These are phyloP conservation scores for Drosophila serrata DNA, from an alignment of 1,140 invertebrate species.

Conservation along the genomic window DNA sequence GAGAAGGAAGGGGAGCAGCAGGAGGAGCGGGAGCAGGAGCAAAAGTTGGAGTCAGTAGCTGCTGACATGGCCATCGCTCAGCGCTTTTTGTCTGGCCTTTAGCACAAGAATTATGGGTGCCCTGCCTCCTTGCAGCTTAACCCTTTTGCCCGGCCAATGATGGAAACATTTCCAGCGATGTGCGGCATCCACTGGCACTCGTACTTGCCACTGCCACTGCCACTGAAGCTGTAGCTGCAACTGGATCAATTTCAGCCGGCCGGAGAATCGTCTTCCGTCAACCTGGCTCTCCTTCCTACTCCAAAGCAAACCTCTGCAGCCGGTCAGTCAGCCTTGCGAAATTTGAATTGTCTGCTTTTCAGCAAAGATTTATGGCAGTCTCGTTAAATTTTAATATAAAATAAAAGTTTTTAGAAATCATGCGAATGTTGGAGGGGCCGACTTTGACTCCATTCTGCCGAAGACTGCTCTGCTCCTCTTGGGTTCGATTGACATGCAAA, in stretches of 20 bases:
- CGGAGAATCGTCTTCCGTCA: slow-evolving; percentile 61
- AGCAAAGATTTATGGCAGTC: slow-evolving; percentile 82
- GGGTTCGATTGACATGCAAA: slow-evolving; percentile 75
- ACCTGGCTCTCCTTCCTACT: slow-evolving; percentile 23
- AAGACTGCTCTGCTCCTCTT: slow-evolving; percentile 3
- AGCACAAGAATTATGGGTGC: slow-evolving; percentile 80
- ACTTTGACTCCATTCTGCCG: background rate
- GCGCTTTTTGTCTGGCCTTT: slow-evolving; percentile 73
- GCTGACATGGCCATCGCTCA: slow-evolving; percentile 69
- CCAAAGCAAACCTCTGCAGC: background rate
- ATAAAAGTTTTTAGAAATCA: slow-evolving; percentile 79
- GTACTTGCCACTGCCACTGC: slow-evolving; percentile 37
- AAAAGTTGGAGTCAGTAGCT: slow-evolving; percentile 22
- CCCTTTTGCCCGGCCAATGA: slow-evolving; percentile 46
- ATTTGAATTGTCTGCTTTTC: slow-evolving; percentile 84
- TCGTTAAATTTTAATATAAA: slow-evolving; percentile 85
- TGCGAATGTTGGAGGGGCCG: slow-evolving; percentile 26
- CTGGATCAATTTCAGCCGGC: slow-evolving; percentile 84
- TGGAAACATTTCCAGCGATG: slow-evolving; percentile 77
- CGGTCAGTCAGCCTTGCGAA: slow-evolving; percentile 44
- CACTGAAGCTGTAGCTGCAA: slow-evolving; percentile 53
- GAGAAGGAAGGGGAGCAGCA: background rate
- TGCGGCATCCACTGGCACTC: slow-evolving; percentile 55
- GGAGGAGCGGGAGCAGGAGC: background rate
- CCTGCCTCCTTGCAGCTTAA: slow-evolving; percentile 17